Evolutionary conservation across 2,113 vertebrate species (phyloP).

Genomic region (Pithys albifrons): DNA sequence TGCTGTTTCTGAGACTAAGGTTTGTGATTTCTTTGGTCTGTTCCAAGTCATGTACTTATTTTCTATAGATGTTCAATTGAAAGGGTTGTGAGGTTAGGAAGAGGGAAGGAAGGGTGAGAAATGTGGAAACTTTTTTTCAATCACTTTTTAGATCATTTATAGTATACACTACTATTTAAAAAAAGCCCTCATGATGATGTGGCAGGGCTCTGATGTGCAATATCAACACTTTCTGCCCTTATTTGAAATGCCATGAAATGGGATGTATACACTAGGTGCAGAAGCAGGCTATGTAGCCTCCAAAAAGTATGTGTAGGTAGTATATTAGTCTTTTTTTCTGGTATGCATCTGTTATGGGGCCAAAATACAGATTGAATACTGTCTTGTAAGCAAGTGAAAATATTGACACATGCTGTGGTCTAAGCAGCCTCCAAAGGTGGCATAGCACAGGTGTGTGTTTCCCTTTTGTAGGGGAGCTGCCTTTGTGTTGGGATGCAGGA

Average conservation of each 20-base stretch:
- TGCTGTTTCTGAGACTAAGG: background rate
- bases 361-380: background rate
- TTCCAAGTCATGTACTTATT: background rate
- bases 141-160: background rate
- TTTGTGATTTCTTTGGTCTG: background rate
- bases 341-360: background rate
- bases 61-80: background rate
- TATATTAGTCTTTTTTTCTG: background rate
- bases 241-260: background rate
- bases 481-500: background rate
- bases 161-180: constrained; percentile 20
- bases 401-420: background rate
- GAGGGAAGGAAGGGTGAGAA: constrained; percentile 3
- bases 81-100: background rate
- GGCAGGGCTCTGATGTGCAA: background rate
- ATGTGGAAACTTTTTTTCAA: constrained; percentile 43
- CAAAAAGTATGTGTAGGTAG: background rate
- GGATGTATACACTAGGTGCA: background rate
- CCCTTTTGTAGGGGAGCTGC: background rate
- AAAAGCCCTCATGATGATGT: constrained; percentile 12
- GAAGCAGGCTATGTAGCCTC: background rate
- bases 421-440: background rate
- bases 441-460: background rate
- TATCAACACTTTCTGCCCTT: background rate
- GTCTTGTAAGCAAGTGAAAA: background rate